Conservation (phyloP, 2,797 vertebrate genomes). For the Melanotaenia maccullochi region DNA sequence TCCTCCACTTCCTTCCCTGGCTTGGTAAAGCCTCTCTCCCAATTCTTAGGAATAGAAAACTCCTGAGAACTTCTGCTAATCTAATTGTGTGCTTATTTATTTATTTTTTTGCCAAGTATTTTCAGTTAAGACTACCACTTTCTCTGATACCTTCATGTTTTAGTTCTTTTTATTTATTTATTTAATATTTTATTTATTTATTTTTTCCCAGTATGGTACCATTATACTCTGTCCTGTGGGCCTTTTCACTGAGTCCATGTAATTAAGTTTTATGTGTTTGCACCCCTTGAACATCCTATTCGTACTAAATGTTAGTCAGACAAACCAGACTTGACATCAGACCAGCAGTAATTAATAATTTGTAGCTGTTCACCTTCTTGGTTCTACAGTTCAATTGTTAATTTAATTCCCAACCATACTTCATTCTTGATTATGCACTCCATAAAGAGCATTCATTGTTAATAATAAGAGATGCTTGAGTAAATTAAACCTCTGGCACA, state of each 20-base stretch:
- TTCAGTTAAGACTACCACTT: not conserved
- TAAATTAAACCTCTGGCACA: constrained; percentile 29
- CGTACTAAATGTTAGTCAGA: constrained; percentile 3
- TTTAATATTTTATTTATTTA: not conserved
- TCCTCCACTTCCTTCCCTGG: not conserved
- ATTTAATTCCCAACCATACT: constrained; percentile 30
- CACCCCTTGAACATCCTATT: constrained; percentile 9
- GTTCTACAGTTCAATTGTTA: constrained; percentile 24
- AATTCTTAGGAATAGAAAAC: not conserved
- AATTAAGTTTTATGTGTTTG: constrained; percentile 1
- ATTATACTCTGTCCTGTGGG: not conserved
- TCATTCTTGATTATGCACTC: constrained; percentile 30
- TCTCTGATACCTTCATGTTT: not conserved
- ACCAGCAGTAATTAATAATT: constrained; percentile 16
- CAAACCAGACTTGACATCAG: constrained; percentile 12
- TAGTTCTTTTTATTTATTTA: not conserved
- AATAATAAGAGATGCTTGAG: constrained; percentile 21
- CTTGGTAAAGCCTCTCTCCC: constrained; percentile 8
- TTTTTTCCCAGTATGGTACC: not conserved
- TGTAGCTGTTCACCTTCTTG: constrained; percentile 15
- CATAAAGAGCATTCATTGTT: constrained; percentile 23
- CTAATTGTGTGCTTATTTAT: constrained; percentile 8
- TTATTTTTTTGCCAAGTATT: not conserved
- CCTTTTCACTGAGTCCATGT: not conserved
- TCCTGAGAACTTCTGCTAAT: not conserved